phyloP scores from a whole-genome alignment of 2,888 invertebrate species.

The Stenchaetothrips biformis region DNA sequence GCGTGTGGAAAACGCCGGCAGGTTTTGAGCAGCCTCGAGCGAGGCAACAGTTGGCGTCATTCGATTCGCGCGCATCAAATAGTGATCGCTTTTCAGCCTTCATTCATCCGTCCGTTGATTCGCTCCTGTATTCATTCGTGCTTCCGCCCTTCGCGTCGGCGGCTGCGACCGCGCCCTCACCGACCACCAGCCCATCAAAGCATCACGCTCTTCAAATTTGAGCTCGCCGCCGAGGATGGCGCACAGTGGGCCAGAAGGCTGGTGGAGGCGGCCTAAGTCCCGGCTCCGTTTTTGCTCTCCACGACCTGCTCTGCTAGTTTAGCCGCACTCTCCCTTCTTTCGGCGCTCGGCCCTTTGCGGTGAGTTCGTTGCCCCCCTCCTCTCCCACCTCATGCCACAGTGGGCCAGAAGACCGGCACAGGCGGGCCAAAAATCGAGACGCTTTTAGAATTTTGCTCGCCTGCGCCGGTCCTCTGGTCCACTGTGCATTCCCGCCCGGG shows the following conservation, averaged over 20 bases:
- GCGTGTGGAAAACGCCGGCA: too few species aligned
- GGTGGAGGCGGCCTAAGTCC: background rate
- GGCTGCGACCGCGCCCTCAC: background rate
- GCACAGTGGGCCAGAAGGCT: background rate
- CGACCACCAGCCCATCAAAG: background rate
- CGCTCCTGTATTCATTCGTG: too few species aligned
- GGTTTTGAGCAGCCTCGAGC: too few species aligned
- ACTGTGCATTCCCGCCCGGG: background rate
- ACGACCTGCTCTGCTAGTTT: background rate
- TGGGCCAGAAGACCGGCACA: background rate
- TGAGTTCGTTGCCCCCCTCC: background rate
- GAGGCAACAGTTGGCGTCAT: too few species aligned
- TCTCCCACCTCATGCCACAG: background rate
- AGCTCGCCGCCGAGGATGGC: background rate
- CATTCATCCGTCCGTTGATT: too few species aligned
- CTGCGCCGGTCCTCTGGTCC: background rate
- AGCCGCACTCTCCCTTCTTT: background rate
- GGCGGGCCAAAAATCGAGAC: background rate
- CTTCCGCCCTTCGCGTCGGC: too few species aligned
- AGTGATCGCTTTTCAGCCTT: too few species aligned
- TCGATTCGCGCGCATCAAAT: too few species aligned
- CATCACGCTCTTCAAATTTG: background rate
- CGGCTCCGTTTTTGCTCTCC: background rate
- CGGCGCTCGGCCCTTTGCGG: background rate
- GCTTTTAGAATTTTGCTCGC: background rate